Evolutionary conservation across 2,113 vertebrate species (phyloP).

Genomic region (Amazona vittata): DNA sequence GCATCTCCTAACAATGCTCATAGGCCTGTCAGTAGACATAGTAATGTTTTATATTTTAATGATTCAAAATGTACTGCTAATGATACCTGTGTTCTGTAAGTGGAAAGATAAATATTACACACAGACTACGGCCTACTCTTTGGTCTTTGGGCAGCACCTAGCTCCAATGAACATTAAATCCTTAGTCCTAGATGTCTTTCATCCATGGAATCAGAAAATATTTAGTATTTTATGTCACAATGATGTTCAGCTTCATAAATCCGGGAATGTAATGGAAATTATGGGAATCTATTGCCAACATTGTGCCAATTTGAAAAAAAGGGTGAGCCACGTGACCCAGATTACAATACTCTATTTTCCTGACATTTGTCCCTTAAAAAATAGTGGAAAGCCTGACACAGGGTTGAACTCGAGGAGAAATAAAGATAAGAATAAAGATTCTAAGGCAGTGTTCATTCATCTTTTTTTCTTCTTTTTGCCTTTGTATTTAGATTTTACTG

Average conservation of each 20-base stretch:
- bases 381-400: neutral
- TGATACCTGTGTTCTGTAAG: neutral
- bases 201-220: neutral
- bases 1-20: neutral
- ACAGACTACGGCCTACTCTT: neutral
- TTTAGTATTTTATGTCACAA: neutral
- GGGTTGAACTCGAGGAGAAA: neutral
- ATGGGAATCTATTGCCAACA: neutral
- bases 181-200: neutral
- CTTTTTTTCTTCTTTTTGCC: neutral
- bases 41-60: neutral
- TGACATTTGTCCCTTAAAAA: neutral
- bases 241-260: neutral
- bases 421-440: neutral
- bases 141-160: neutral
- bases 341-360: neutral
- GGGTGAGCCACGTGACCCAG: neutral
- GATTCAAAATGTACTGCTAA: neutral
- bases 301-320: neutral
- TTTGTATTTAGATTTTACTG: neutral
- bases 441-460: accelerated
- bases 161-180: neutral
- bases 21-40: neutral
- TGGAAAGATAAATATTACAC: neutral
- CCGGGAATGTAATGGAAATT: neutral